Evolutionary conservation across 1,140 invertebrate genomes (phyloP).

Genomic region (Maniola jurtina): DNA sequence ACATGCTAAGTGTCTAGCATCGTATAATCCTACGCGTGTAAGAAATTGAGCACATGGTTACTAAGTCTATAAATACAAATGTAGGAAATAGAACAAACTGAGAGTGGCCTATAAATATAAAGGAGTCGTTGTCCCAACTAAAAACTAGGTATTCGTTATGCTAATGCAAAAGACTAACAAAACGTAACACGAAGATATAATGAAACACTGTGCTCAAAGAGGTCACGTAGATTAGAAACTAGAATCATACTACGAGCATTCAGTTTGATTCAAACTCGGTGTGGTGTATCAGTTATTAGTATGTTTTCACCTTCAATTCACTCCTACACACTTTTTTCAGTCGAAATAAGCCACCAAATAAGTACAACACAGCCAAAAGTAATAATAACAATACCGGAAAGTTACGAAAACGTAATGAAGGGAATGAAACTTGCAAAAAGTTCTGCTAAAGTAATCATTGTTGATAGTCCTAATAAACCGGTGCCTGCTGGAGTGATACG

Average conservation of each 20-base stretch:
- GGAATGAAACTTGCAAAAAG: conserved; percentile 54
- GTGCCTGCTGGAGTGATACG: conserved; percentile 70
- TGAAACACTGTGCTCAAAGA: too few species aligned
- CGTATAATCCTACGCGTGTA: not conserved
- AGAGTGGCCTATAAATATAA: not conserved
- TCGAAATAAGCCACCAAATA: conserved; percentile 85
- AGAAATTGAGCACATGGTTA: not conserved
- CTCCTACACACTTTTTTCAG: too few species aligned
- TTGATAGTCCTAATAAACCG: conserved; percentile 46
- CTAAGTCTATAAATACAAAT: not conserved
- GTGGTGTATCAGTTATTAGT: too few species aligned
- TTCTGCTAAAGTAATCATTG: conserved; percentile 69
- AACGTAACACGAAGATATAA: too few species aligned
- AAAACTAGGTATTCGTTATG: too few species aligned
- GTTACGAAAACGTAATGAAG: conserved; percentile 61
- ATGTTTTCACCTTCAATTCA: too few species aligned
- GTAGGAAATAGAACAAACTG: not conserved
- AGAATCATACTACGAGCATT: too few species aligned
- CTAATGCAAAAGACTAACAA: too few species aligned
- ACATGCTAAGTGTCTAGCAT: not conserved
- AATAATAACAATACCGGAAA: conserved; percentile 81
- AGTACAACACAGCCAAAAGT: conserved; percentile 80
- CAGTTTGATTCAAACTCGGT: too few species aligned
- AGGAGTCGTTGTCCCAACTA: not conserved
- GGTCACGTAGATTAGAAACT: too few species aligned